Conservation (phyloP, 2,888 invertebrate species). For the Anoplius nigerrimus region DNA sequence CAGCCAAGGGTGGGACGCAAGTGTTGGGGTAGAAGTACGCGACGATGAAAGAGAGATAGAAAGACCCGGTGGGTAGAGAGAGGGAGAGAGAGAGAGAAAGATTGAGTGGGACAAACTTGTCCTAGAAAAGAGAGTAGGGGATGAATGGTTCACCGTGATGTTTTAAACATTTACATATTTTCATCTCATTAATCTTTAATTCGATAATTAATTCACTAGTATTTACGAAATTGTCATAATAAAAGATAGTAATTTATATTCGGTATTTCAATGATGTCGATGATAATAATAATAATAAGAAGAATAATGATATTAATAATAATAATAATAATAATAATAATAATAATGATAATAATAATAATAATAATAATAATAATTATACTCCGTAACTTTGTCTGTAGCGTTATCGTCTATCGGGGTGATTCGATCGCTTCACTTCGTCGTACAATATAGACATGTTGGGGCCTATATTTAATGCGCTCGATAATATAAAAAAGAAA, state of each 20-base stretch:
- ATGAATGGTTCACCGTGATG: conserved; percentile 11
- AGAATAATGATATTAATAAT: conserved; percentile 45
- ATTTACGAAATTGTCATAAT: conserved; percentile 68
- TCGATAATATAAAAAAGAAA: conserved; percentile 58
- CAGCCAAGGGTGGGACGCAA: conserved; percentile 31
- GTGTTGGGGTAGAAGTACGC: conserved; percentile 13
- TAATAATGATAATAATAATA: conserved; percentile 52
- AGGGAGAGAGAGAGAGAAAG: too few species aligned
- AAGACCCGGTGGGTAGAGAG: too few species aligned
- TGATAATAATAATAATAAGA: conserved; percentile 52
- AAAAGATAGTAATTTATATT: conserved; percentile 67
- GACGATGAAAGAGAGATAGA: conserved; percentile 32
- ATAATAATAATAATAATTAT: conserved; percentile 53
- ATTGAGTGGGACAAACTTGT: too few species aligned
- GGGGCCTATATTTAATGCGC: conserved; percentile 46
- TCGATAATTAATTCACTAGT: conserved; percentile 65
- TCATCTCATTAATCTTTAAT: conserved; percentile 63
- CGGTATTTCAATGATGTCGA: conserved; percentile 61
- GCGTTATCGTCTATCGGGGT: conserved; percentile 54
- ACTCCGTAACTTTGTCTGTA: conserved; percentile 56
- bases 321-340: conserved; percentile 49
- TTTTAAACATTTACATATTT: conserved; percentile 45
- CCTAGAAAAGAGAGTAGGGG: conserved; percentile 13
- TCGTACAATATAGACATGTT: conserved; percentile 41
- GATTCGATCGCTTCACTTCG: conserved; percentile 54